Evolutionary conservation across 1,140 invertebrate genomes (phyloP).

Genomic region (Chironomus tepperi): DNA sequence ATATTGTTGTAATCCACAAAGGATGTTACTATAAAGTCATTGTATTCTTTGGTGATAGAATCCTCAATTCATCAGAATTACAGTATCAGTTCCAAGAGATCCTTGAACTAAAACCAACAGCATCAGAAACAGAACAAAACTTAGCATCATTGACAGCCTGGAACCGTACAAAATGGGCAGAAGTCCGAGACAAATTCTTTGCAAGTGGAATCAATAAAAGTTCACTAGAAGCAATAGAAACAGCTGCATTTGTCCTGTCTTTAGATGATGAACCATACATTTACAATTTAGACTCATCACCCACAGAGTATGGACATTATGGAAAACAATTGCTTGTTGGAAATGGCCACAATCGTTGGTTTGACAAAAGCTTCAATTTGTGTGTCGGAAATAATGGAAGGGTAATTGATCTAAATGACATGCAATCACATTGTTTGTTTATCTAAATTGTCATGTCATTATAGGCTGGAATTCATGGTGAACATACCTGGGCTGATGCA

Average conservation of each 20-base stretch:
- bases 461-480: not conserved
- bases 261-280: conserved; percentile 66
- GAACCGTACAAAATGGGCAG: conserved; percentile 83
- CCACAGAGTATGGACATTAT: conserved; percentile 74
- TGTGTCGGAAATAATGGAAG: conserved; percentile 87
- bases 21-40: conserved; percentile 84
- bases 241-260: conserved; percentile 84
- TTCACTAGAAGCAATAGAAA: conserved; percentile 86
- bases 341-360: conserved; percentile 95
- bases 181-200: conserved; percentile 60
- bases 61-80: not conserved
- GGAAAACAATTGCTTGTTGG: conserved; percentile 85
- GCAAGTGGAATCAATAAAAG: conserved; percentile 75
- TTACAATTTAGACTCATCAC: conserved; percentile 65
- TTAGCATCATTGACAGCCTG: conserved; percentile 89
- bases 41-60: not conserved
- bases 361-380: conserved; percentile 98
- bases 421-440: not conserved
- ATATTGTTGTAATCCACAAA: conserved; percentile 81
- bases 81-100: not conserved
- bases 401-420: conserved; percentile 48
- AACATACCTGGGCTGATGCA: not conserved
- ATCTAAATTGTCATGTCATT: not conserved
- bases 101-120: conserved; percentile 31
- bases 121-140: conserved; percentile 73